These are phyloP conservation scores for Aleadryas rufinucha DNA, from an alignment of 2,113 vertebrate species.

Conservation along the genomic window DNA sequence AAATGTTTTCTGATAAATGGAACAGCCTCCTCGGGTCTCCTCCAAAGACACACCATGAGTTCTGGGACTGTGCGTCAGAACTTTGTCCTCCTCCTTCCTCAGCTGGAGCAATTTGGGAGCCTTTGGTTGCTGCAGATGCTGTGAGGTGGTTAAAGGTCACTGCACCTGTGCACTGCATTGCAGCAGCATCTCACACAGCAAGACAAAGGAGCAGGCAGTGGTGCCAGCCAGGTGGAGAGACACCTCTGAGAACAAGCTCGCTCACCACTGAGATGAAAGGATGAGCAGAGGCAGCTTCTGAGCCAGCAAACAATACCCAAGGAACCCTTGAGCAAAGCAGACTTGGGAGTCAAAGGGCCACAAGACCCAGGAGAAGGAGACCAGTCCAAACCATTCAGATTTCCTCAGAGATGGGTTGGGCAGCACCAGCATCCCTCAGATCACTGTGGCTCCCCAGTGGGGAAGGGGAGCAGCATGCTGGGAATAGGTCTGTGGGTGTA, in stretches of 20 bases:
- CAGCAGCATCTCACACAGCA: not conserved
- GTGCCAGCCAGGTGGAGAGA: not conserved
- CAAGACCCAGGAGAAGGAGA: not conserved
- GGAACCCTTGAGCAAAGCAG: too few species aligned
- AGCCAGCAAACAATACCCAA: not conserved
- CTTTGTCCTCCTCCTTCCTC: not conserved
- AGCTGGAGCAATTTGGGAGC: not conserved
- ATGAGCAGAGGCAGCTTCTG: not conserved
- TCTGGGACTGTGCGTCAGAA: not conserved
- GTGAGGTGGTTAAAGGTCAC: not conserved
- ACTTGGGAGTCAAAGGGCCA: too few species aligned
- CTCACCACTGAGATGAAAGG: not conserved
- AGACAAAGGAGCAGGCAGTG: constrained; percentile 4
- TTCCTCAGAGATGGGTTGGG: not conserved
- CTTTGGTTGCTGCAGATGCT: not conserved
- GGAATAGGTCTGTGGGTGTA: not conserved
- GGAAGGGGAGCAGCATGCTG: not conserved
- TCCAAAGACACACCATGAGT: constrained; percentile 52
- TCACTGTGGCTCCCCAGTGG: fast-evolving
- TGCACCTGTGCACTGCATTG: not conserved
- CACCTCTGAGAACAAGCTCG: not conserved
- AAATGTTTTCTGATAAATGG: constrained; percentile 70
- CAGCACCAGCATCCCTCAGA: not conserved
- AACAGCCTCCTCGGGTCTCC: constrained; percentile 43
- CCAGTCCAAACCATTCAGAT: not conserved